Evolutionary conservation across 2,113 vertebrate species (phyloP).

Genomic region (Pteronura brasiliensis): DNA sequence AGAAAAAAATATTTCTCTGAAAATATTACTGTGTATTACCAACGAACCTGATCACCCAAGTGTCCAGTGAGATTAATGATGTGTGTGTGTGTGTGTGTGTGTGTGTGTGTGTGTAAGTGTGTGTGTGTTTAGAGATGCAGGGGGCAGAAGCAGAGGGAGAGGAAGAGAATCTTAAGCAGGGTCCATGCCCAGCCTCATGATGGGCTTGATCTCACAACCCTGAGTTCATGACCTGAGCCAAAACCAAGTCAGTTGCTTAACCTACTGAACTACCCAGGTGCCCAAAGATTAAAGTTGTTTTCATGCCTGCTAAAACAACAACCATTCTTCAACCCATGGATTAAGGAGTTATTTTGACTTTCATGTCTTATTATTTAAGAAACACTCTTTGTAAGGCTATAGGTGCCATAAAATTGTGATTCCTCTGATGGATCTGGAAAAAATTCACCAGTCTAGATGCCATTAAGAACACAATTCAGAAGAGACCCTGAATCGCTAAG

Average conservation of each 20-base stretch:
- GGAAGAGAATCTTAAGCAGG: not conserved
- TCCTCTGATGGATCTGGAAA: not conserved
- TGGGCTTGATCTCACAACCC: not conserved
- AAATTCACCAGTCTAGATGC: not conserved
- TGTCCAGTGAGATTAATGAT: not conserved
- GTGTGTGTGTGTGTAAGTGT: too few species aligned
- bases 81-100: too few species aligned
- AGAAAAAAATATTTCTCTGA: not conserved
- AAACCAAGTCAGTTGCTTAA: not conserved
- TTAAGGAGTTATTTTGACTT: not conserved
- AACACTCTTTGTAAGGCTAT: not conserved
- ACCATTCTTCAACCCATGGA: not conserved
- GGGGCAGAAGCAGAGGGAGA: not conserved
- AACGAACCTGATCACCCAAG: not conserved
- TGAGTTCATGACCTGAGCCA: not conserved
- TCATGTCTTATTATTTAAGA: not conserved
- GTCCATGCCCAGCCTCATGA: not conserved
- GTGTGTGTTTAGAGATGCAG: not conserved
- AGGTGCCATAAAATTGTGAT: not conserved
- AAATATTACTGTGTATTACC: not conserved
- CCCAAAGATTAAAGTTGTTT: not conserved
- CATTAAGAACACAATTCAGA: not conserved
- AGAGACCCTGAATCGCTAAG: too few species aligned
- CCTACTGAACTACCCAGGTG: not conserved
- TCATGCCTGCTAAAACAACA: not conserved